phyloP scores from a whole-genome alignment of 2,797 vertebrate species.

The Mareca penelope region DNA sequence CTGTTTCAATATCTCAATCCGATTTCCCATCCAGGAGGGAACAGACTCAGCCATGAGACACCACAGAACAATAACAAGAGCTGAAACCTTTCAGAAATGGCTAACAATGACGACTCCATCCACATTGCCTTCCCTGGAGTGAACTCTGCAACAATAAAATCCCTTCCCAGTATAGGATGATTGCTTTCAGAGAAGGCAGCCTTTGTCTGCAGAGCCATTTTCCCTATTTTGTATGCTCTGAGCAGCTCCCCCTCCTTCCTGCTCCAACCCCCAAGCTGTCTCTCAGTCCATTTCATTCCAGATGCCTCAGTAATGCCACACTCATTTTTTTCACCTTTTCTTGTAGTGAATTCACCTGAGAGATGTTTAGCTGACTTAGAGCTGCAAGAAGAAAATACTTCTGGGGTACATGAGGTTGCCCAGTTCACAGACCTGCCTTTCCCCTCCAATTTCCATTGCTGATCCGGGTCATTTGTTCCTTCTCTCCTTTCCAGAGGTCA shows the following conservation, averaged over 20 bases:
- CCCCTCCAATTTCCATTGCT: background rate
- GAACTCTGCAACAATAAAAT: conserved; percentile 68
- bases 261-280: background rate
- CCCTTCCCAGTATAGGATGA: conserved; percentile 29
- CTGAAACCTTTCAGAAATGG: conserved; percentile 52
- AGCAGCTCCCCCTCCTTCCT: background rate
- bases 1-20: conserved; percentile 72
- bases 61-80: conserved; percentile 68
- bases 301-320: background rate
- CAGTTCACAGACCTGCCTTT: background rate
- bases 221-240: conserved; percentile 34
- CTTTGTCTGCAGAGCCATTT: conserved; percentile 69
- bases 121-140: conserved; percentile 55
- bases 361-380: background rate
- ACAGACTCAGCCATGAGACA: conserved; percentile 43
- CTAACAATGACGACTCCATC: conserved; percentile 67
- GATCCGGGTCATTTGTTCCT: background rate
- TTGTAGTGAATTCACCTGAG: background rate
- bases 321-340: background rate
- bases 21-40: conserved; percentile 40
- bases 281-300: conserved; percentile 25
- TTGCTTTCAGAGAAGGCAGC: conserved; percentile 61
- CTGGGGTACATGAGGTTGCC: background rate
- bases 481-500: background rate
- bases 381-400: background rate